Percentiles rank a stretch among this genome's conserved stretches.
Conservation (phyloP, 2,888 invertebrate genomes). For the Drosophila incognita region DNA sequence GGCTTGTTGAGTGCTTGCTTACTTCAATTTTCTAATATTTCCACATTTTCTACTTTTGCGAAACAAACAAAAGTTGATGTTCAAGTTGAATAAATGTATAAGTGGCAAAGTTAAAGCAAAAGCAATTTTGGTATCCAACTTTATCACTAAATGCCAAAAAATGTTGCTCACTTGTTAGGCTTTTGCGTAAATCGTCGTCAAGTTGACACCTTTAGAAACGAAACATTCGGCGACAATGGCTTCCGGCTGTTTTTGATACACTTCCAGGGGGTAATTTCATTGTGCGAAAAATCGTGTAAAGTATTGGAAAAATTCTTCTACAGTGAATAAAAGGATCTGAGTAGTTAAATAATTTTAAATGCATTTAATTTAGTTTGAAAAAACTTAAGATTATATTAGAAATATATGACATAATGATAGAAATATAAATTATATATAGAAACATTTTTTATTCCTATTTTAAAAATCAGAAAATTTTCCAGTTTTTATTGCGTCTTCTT, state of each 20-base stretch:
- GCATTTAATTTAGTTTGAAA: too few species aligned
- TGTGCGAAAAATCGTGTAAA: neutral
- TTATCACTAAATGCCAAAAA: conserved; percentile 23
- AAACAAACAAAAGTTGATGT: conserved; percentile 25
- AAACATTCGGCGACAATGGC: neutral
- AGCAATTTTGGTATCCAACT: conserved; percentile 5
- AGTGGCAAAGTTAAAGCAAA: conserved; percentile 7
- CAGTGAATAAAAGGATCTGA: neutral
- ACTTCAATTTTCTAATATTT: conserved; percentile 38
- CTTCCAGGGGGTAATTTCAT: neutral
- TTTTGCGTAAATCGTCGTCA: conserved; percentile 23
- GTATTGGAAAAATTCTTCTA: neutral
- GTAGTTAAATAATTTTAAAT: neutral
- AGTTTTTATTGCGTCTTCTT: neutral
- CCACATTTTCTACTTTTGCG: neutral
- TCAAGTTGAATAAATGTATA: conserved; percentile 4
- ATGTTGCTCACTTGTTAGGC: conserved; percentile 20
- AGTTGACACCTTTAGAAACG: conserved; percentile 20
- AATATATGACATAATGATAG: too few species aligned
- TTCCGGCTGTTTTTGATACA: conserved; percentile 2
- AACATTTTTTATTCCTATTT: too few species aligned
- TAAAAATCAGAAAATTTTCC: neutral
- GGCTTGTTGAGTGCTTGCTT: conserved; percentile 7
- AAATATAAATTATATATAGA: too few species aligned
- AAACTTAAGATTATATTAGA: too few species aligned